Conservation (phyloP, 1,140 invertebrate genomes). For the Episyrphus balteatus region DNA sequence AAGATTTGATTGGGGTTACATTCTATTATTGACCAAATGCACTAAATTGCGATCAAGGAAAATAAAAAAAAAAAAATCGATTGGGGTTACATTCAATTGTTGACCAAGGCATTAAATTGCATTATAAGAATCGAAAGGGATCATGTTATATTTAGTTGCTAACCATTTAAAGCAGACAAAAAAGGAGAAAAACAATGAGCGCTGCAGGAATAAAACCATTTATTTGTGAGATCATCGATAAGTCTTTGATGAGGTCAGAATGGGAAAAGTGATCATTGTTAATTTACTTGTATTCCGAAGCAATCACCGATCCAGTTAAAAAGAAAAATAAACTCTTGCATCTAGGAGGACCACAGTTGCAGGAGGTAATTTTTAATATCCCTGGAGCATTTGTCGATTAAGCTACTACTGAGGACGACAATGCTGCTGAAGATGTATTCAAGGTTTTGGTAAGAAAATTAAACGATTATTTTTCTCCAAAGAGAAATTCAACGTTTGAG, state of each 20-base stretch:
- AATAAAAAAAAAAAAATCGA: neutral
- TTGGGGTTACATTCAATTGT: too few species aligned
- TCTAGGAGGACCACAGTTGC: constrained; percentile 19
- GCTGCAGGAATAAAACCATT: neutral
- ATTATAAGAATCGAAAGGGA: too few species aligned
- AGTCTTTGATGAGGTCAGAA: neutral
- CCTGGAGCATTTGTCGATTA: constrained; percentile 9
- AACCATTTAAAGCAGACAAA: too few species aligned
- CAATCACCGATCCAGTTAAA: constrained; percentile 11
- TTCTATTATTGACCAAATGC: too few species aligned
- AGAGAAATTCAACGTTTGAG: constrained; percentile 17
- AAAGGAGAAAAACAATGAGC: too few species aligned
- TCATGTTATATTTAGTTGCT: too few species aligned
- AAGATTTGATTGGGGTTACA: too few species aligned
- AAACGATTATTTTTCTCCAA: constrained; percentile 14
- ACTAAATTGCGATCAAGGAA: too few species aligned
- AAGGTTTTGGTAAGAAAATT: constrained; percentile 1
- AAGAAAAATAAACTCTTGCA: constrained; percentile 22
- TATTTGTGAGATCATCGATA: constrained; percentile 2
- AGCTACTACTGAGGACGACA: constrained; percentile 3
- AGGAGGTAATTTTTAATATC: constrained; percentile 22
- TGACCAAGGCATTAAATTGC: too few species aligned
- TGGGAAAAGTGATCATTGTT: constrained; percentile 2
- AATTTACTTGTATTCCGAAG: constrained; percentile 5
- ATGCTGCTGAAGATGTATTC: constrained; percentile 1